Evolutionary conservation across 2,113 vertebrate genomes (phyloP), one percentile per base, ranked within the genome.

Genomic region (Nyctereutes procyonoides): DNA sequence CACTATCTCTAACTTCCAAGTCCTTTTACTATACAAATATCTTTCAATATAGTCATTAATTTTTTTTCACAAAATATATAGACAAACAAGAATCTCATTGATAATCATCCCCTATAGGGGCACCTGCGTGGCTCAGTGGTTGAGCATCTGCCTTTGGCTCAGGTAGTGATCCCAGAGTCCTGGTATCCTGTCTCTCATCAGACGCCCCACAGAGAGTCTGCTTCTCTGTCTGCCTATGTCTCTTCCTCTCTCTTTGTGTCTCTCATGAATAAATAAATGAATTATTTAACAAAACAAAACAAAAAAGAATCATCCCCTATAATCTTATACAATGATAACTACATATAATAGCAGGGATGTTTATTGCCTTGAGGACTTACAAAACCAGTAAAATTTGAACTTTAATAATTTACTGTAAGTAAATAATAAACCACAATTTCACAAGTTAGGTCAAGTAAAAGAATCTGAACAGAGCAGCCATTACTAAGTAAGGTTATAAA

Each of bases 401-500:
- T 56, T 73, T 62, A 58, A 88, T n/a, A 24, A 14, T 43, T 55
- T 62, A 88, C 1, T 87, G 1, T 85, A 10, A 69, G 8, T 76
- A 63, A 43, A 82, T 69, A 43, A 82, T 69, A 83, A 95, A 81
- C 63, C 35, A 79, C 22, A 65, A 55, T 81, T n/a, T 92, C 15
- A 76, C 1, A 85, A 55, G 60, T 16, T 65, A 81, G 43, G 8
- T 4, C n/a, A 82, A 63, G 7, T 26, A 55, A 90, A 92, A 71
- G 11, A 60, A 60, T 92, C 62, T 76, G 35, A 88, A 83, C 55
- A 93, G 56, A 88, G 10, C 14, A 79, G 24, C 63, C 19, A 63
- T 91, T 65, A 56, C n/a, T 92, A 83, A 93, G 62, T 67, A 77
- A 90, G 26, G 22, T 51, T 77, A 82, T 63, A 77, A 91, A 77